These are phyloP conservation scores for Chaitophorus viminalis DNA, from an alignment of 2,888 invertebrate genomes.

Conservation along the genomic window DNA sequence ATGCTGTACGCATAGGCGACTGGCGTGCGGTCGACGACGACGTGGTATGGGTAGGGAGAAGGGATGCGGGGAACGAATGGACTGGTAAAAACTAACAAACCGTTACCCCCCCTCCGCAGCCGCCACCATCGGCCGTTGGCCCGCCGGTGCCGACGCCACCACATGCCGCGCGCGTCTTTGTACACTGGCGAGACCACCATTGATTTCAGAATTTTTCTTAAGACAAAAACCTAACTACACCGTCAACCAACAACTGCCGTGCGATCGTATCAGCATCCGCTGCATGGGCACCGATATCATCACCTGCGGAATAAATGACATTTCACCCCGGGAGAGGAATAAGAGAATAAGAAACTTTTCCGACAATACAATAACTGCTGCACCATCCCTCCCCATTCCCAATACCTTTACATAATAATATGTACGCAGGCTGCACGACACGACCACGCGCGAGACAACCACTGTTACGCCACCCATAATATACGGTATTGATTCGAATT, in stretches of 20 bases:
- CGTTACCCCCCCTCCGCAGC: not conserved
- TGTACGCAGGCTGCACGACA: not conserved
- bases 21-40: not conserved
- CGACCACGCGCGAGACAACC: not conserved
- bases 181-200: not conserved
- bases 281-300: not conserved
- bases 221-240: constrained; percentile 23
- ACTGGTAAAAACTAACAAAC: constrained; percentile 41
- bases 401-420: no score
- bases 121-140: no score
- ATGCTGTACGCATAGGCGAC: no score
- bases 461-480: not conserved
- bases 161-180: not conserved
- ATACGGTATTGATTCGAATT: not conserved
- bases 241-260: not conserved
- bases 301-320: constrained; percentile 21
- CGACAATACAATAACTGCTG: not conserved
- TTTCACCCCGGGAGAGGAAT: not conserved
- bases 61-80: not conserved
- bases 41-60: no score
- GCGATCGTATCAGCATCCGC: not conserved
- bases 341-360: constrained; percentile 4
- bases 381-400: not conserved
- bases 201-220: constrained; percentile 42
- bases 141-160: not conserved